Evolutionary conservation across 2,113 vertebrate genomes (phyloP).

Genomic region (Poeciliopsis retropinna): DNA sequence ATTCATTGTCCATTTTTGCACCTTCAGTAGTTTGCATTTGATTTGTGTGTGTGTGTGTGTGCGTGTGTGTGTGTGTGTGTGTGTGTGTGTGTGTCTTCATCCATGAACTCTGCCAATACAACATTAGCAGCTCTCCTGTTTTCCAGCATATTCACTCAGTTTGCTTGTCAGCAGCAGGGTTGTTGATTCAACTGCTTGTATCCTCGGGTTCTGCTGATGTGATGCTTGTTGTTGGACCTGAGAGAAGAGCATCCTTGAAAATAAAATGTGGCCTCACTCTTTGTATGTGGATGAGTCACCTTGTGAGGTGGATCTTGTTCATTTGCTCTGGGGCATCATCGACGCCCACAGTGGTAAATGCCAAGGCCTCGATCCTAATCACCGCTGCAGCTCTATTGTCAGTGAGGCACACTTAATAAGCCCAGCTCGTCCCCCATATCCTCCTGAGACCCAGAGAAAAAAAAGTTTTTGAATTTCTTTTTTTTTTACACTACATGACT

Average conservation of each 20-base stretch:
- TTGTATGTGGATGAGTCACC: conserved; percentile 31
- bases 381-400: conserved; percentile 80
- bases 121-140: too few relatives aligned
- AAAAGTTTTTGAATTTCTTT: too few relatives aligned
- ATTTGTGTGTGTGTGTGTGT: background rate
- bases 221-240: background rate
- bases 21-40: background rate
- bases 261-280: background rate
- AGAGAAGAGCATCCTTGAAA: background rate
- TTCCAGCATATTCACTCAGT: background rate
- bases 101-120: background rate
- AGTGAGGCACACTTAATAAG: conserved; percentile 91
- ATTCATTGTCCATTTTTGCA: background rate
- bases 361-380: conserved; percentile 37
- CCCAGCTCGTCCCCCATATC: conserved; percentile 69
- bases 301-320: conserved; percentile 11
- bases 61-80: too few relatives aligned
- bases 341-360: conserved; percentile 10
- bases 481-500: too few relatives aligned
- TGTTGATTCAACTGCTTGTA: background rate
- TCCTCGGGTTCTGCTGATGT: background rate
- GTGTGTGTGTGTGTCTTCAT: background rate
- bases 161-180: background rate
- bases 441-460: too few relatives aligned
- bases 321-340: background rate